Conservation (phyloP, 2,113 vertebrate genomes). For the Sinocyclocheilus anophthalmus region DNA sequence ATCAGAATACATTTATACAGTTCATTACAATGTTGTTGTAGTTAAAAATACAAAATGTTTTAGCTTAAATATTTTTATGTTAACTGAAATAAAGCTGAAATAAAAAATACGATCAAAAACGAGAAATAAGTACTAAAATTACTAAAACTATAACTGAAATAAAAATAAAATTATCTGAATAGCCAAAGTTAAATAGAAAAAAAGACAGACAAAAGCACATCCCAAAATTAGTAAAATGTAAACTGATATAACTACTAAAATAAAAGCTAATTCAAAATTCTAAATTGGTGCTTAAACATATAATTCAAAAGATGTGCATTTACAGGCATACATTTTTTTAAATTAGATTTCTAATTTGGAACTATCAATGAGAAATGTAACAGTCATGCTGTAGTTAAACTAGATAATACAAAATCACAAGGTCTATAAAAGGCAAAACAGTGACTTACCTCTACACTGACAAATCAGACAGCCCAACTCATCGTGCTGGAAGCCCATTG, state of each 20-base stretch:
- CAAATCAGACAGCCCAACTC: slow-evolving; percentile 82
- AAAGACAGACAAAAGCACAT: neutral
- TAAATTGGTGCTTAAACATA: neutral
- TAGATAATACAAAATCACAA: neutral
- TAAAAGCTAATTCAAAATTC: neutral
- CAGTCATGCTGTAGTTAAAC: neutral
- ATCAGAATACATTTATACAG: neutral
- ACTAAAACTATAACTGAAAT: neutral
- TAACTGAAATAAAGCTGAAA: neutral
- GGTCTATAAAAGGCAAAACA: neutral
- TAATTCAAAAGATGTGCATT: neutral
- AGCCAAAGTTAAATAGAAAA: neutral
- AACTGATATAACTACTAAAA: neutral
- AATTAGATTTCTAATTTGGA: neutral
- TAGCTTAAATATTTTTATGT: neutral
- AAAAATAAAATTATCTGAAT: neutral
- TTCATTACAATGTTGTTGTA: neutral
- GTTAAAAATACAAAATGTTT: neutral
- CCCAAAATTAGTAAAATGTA: neutral
- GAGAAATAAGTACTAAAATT: neutral
- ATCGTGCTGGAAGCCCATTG: slow-evolving; percentile 85
- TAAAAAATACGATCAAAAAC: neutral
- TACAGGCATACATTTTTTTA: neutral
- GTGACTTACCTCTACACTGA: slow-evolving; percentile 83
- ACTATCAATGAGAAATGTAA: neutral